These are phyloP conservation scores for Sympetrum striolatum DNA, from an alignment of 2,888 invertebrate genomes.

Conservation along the genomic window DNA sequence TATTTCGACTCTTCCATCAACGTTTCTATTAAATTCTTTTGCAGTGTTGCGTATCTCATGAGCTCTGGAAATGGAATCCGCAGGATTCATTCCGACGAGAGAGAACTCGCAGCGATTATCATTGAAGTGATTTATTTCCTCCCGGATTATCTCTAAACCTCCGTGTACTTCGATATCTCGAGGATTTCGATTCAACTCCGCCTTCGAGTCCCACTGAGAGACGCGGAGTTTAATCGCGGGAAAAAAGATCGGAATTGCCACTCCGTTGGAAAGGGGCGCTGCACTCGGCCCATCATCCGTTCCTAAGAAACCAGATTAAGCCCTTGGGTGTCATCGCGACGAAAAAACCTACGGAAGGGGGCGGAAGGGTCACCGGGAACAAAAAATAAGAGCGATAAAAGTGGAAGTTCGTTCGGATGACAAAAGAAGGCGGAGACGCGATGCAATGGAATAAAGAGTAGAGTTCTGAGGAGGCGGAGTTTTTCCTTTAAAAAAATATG, in stretches of 20 bases:
- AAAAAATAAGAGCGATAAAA: neutral
- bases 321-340: constrained; percentile 8
- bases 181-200: neutral
- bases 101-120: too few species aligned
- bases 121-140: too few species aligned
- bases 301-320: constrained; percentile 21
- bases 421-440: constrained; percentile 28
- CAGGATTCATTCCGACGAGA: too few species aligned
- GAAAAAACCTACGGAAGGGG: neutral
- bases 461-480: neutral
- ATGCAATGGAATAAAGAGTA: neutral
- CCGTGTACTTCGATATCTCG: neutral
- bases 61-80: too few species aligned
- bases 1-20: too few species aligned
- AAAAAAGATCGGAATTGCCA: neutral
- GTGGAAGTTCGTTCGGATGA: constrained; percentile 8
- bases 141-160: neutral
- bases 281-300: neutral
- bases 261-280: neutral
- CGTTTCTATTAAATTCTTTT: too few species aligned
- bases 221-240: neutral
- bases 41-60: too few species aligned
- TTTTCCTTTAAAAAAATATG: neutral
- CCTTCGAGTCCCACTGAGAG: too few species aligned
- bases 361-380: neutral